Evolutionary conservation across 1,140 invertebrate species (phyloP).

Genomic region (Hyphantria cunea): DNA sequence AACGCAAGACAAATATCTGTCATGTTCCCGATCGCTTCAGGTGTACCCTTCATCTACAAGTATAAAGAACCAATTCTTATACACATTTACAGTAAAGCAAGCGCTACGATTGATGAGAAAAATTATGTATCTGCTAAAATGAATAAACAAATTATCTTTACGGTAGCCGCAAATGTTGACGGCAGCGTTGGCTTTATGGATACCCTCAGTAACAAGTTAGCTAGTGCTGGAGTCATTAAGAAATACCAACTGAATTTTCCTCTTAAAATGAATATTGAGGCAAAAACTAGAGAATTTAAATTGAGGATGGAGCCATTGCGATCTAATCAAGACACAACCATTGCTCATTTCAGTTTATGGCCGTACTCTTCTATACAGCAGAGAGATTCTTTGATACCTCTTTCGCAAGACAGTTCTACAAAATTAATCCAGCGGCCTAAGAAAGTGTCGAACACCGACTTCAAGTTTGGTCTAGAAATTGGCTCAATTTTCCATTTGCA

Average conservation of each 20-base stretch:
- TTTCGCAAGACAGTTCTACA: conserved; percentile 64
- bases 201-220: conserved; percentile 83
- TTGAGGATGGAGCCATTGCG: conserved; percentile 76
- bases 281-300: conserved; percentile 72
- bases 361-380: conserved; percentile 84
- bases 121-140: conserved; percentile 57
- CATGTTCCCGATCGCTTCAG: conserved; percentile 85
- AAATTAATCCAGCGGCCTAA: conserved; percentile 61
- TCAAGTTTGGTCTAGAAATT: conserved; percentile 63
- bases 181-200: conserved; percentile 84
- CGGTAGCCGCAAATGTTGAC: conserved; percentile 79
- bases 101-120: conserved; percentile 49
- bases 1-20: conserved; percentile 81
- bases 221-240: conserved; percentile 83
- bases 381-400: conserved; percentile 79
- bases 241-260: conserved; percentile 83
- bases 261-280: conserved; percentile 62
- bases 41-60: conserved; percentile 85
- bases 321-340: conserved; percentile 72
- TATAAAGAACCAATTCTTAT: conserved; percentile 81
- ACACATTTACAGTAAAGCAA: conserved; percentile 71
- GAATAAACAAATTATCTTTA: conserved; percentile 74
- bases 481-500: conserved; percentile 78
- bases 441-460: conserved; percentile 53
- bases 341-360: conserved; percentile 82